Evolutionary conservation across 1,140 invertebrate species (phyloP).

Genomic region (Rhizoglyphus robini): DNA sequence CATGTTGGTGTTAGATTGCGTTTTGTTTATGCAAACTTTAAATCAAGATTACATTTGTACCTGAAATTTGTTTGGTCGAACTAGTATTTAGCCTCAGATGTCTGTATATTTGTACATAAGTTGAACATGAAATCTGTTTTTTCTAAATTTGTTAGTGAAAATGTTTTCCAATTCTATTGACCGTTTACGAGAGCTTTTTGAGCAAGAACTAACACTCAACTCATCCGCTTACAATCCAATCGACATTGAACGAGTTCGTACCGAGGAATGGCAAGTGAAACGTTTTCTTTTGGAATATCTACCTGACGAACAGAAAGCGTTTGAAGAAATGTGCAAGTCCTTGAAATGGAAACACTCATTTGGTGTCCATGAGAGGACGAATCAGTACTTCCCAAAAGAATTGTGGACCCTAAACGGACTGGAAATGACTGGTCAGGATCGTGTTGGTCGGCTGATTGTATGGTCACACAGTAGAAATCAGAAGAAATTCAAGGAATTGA

Average conservation of each 20-base stretch:
- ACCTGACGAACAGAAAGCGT: conserved; percentile 3
- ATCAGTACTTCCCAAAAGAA: conserved; percentile 15
- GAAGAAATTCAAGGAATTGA: not conserved
- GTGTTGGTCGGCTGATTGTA: not conserved
- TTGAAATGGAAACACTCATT: conserved; percentile 19
- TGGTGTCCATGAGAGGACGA: conserved; percentile 4
- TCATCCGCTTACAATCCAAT: not conserved
- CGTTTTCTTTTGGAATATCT: no score
- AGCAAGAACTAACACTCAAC: not conserved
- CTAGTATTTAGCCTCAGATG: no score
- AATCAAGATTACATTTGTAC: no score
- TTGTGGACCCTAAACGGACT: not conserved
- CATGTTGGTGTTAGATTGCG: no score
- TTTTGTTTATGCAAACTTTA: no score
- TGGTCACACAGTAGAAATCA: not conserved
- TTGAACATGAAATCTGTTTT: no score
- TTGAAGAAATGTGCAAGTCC: not conserved
- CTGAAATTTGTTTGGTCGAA: no score
- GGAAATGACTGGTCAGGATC: not conserved
- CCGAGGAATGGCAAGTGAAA: no score
- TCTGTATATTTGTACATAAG: no score
- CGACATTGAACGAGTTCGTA: conserved; percentile 3
- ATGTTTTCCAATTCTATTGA: no score
- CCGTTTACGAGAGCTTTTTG: not conserved
- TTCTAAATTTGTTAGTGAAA: no score